Evolutionary conservation across 2,797 vertebrate genomes (phyloP).

Genomic region (Discoglossus pictus): DNA sequence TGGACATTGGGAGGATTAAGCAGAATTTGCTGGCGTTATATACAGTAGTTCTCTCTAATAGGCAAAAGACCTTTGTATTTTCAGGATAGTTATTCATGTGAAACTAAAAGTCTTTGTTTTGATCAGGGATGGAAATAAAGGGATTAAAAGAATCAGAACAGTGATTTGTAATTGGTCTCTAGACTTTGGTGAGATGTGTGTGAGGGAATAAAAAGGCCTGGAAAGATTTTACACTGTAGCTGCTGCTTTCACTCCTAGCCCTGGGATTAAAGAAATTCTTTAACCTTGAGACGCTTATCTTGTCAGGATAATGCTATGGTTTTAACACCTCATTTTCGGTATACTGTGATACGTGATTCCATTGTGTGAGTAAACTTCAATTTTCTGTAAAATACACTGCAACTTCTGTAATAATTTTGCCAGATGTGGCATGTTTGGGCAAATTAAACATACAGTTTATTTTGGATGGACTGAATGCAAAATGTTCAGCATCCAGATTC

Average conservation of each 20-base stretch:
- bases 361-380: too few relatives aligned
- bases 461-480: too few relatives aligned
- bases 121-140: conserved; percentile 67
- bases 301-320: conserved; percentile 55
- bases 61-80: conserved; percentile 10
- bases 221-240: conserved; percentile 61
- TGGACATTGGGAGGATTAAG: conserved; percentile 9
- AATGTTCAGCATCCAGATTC: too few relatives aligned
- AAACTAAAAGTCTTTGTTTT: conserved; percentile 60
- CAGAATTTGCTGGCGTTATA: conserved; percentile 28
- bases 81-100: conserved; percentile 43
- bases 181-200: conserved; percentile 59
- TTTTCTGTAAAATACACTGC: too few relatives aligned
- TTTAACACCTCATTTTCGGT: conserved; percentile 50
- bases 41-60: conserved; percentile 13
- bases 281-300: conserved; percentile 67
- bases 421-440: too few relatives aligned
- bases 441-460: too few relatives aligned
- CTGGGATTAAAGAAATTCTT: conserved; percentile 66
- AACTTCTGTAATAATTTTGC: too few relatives aligned
- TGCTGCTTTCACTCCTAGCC: conserved; percentile 60
- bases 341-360: too few relatives aligned
- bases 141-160: conserved; percentile 68
- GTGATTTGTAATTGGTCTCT: conserved; percentile 74
- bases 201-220: conserved; percentile 56